Evolutionary conservation across 1,140 invertebrate species (phyloP).

Genomic region (Cyphomyrmex costatus): DNA sequence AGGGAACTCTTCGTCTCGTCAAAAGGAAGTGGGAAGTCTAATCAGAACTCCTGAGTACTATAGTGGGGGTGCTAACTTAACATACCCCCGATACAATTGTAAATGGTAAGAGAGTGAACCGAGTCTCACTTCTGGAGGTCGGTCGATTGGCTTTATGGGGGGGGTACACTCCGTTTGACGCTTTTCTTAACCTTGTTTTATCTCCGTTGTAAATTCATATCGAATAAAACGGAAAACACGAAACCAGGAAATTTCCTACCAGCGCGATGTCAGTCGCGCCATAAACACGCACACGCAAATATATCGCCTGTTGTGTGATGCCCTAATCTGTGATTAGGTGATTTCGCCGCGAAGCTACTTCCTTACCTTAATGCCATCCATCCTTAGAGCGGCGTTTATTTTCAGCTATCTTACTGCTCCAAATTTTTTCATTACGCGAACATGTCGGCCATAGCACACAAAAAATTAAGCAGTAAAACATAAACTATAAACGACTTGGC

Average conservation of each 20-base stretch:
- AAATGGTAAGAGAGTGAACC: conserved; percentile 34
- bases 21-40: too few species aligned
- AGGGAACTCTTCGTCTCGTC: too few species aligned
- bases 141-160: conserved; percentile 70
- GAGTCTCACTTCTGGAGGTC: conserved; percentile 61
- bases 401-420: background rate
- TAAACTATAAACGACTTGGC: too few species aligned
- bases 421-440: conserved; percentile 11
- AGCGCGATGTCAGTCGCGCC: conserved; percentile 33
- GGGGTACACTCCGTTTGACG: conserved; percentile 50
- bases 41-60: too few species aligned
- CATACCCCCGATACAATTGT: too few species aligned
- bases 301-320: background rate
- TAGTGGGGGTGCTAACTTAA: too few species aligned
- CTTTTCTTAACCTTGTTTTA: conserved; percentile 76
- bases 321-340: conserved; percentile 54
- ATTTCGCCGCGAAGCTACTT: conserved; percentile 42
- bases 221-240: conserved; percentile 64
- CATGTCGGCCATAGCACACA: too few species aligned
- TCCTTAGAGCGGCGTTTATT: conserved; percentile 22
- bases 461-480: too few species aligned
- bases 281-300: conserved; percentile 27
- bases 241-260: conserved; percentile 70
- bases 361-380: conserved; percentile 26
- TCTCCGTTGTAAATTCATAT: conserved; percentile 78